phyloP scores from a whole-genome alignment of 2,888 invertebrate species.

The Uropetala carovei region DNA sequence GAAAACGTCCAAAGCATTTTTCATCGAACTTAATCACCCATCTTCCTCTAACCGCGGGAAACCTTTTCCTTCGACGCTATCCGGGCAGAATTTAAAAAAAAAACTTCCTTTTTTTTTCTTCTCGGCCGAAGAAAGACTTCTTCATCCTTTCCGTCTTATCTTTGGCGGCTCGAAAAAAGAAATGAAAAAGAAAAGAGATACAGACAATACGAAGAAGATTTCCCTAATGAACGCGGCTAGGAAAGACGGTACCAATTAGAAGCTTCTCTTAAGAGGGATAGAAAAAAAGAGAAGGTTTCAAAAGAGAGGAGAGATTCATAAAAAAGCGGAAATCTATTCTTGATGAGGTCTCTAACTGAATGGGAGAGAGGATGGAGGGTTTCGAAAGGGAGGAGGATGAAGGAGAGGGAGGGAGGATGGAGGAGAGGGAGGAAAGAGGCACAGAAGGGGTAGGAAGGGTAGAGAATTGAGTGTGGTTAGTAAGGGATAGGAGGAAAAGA shows the following conservation, averaged over 20 bases:
- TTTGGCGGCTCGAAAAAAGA: not conserved
- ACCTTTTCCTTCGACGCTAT: not conserved
- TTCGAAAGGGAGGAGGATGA: not conserved
- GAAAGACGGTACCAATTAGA: conserved; percentile 20
- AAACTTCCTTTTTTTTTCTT: not conserved
- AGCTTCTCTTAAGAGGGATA: not conserved
- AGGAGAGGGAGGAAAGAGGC: not conserved
- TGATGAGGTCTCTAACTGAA: not conserved
- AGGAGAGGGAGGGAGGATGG: not conserved
- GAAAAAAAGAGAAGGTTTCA: not conserved
- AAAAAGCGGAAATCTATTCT: conserved; percentile 22
- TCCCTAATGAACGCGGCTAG: not conserved
- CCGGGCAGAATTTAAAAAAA: not conserved
- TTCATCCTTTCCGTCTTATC: not conserved
- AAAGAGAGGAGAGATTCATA: not conserved
- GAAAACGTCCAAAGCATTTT: not conserved
- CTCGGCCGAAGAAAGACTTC: not conserved
- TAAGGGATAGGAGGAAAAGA: not conserved
- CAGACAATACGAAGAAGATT: not conserved
- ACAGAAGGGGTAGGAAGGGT: not conserved
- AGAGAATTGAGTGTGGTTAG: not conserved
- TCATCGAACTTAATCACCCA: not conserved
- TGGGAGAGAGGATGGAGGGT: not conserved
- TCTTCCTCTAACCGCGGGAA: not conserved
- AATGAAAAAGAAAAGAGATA: not conserved